A percentile compares a stretch with the other conserved stretches of the same genome.
Conservation (phyloP, 2,113 vertebrate genomes). For the Muntiacus reevesi region DNA sequence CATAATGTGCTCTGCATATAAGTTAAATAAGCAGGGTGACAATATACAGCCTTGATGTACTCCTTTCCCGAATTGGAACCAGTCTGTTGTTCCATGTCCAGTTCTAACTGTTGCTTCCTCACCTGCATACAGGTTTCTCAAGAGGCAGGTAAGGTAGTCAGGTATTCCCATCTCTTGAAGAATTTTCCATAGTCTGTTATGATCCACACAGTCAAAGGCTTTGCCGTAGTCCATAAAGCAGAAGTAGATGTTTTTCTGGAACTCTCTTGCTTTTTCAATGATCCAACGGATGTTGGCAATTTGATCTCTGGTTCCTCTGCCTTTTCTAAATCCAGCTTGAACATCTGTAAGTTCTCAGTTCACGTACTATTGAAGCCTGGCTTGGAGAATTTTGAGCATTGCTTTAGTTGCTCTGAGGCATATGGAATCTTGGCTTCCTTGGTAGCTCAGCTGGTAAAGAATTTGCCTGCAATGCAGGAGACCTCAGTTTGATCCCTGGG, state of each 20-base stretch:
- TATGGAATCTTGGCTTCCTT: neutral
- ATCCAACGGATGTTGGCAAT: neutral
- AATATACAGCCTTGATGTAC: neutral
- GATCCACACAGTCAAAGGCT: neutral
- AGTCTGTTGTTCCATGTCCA: neutral
- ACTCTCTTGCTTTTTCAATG: neutral
- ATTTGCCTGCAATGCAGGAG: neutral
- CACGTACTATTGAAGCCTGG: neutral
- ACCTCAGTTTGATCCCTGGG: neutral
- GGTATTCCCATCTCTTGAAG: neutral
- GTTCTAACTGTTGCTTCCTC: neutral
- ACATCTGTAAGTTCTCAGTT: neutral
- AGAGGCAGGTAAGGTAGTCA: neutral
- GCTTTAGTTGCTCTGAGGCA: neutral
- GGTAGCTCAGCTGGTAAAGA: neutral
- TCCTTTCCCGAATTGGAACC: fast-evolving
- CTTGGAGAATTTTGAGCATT: neutral
- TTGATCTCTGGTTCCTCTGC: neutral
- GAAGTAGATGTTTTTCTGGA: neutral
- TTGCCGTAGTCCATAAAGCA: neutral
- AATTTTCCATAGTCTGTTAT: neutral
- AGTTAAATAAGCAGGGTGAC: neutral
- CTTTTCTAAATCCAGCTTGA: neutral
- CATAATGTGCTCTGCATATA: neutral
- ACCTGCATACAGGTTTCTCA: neutral